Evolutionary conservation across 2,113 vertebrate species (phyloP).

Genomic region (Fukomys damarensis): DNA sequence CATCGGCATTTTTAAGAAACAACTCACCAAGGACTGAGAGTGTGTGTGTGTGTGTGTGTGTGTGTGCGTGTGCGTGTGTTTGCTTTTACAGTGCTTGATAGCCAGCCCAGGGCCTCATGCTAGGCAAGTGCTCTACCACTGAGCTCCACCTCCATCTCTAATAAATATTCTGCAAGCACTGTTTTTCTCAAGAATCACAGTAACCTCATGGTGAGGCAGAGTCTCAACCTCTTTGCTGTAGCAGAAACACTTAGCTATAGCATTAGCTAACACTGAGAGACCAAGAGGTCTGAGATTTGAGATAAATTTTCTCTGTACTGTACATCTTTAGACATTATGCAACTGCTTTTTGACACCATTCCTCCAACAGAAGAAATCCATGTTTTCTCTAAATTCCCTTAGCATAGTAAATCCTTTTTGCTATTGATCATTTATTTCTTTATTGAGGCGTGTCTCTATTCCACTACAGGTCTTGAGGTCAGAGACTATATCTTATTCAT

Average conservation of each 20-base stretch:
- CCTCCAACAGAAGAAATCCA: not conserved
- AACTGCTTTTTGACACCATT: conserved; percentile 25
- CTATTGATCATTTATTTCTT: conserved; percentile 28
- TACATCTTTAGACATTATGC: not conserved
- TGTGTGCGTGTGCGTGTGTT: too few species aligned
- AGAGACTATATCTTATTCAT: conserved; percentile 15
- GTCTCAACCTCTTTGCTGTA: not conserved
- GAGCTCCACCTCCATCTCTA: not conserved
- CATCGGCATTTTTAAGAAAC: not conserved
- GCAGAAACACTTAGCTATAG: not conserved
- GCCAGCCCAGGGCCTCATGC: too few species aligned
- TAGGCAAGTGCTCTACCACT: too few species aligned
- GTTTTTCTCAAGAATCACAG: not conserved
- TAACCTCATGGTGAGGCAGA: not conserved
- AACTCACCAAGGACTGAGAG: not conserved
- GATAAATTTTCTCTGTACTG: conserved; percentile 1
- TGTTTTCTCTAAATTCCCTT: conserved; percentile 44
- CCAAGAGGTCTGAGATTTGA: conserved; percentile 24
- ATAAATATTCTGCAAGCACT: not conserved
- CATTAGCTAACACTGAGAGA: too few species aligned
- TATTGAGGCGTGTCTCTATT: not conserved
- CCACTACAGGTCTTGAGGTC: not conserved
- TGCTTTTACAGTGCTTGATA: too few species aligned
- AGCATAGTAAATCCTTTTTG: conserved; percentile 12
- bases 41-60: too few species aligned